Conservation (phyloP, 1,140 invertebrate species). For the Tetramorium simillimum region DNA sequence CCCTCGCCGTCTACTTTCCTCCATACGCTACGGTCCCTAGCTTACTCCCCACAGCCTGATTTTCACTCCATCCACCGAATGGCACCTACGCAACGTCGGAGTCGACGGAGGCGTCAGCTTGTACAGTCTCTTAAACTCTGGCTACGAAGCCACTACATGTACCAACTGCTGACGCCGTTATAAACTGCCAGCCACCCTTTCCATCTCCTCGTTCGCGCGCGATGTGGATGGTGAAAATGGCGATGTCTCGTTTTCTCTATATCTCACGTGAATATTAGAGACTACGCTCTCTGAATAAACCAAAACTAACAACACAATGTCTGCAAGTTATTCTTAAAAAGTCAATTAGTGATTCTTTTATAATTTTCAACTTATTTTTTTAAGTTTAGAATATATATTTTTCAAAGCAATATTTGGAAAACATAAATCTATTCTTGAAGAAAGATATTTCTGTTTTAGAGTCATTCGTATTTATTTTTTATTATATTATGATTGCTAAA, state of each 20-base stretch:
- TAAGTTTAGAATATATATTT: background rate
- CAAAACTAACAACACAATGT: background rate
- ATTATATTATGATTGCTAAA: background rate
- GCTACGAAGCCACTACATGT: constrained; percentile 75
- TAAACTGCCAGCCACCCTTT: constrained; percentile 79
- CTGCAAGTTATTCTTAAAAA: background rate
- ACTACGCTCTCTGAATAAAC: background rate
- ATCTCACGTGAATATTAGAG: constrained; percentile 17
- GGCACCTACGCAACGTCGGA: constrained; percentile 76
- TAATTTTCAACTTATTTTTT: background rate
- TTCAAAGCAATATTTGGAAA: background rate
- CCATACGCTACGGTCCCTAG: constrained; percentile 31
- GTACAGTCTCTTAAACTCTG: constrained; percentile 85
- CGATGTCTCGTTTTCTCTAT: constrained; percentile 39
- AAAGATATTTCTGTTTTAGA: background rate
- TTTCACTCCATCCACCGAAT: constrained; percentile 72
- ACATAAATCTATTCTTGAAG: background rate
- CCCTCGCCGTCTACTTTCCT: constrained; percentile 64
- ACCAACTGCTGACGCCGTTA: constrained; percentile 85
- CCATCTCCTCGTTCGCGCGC: constrained; percentile 34
- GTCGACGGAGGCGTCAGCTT: constrained; percentile 83
- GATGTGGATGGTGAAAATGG: constrained; percentile 45
- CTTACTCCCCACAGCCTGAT: constrained; percentile 68
- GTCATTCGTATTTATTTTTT: background rate
- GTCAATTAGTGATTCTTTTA: background rate